Base-by-base conservation (phyloP, 2,797 vertebrate genomes). In the Notolepis coatsorum region DNA sequence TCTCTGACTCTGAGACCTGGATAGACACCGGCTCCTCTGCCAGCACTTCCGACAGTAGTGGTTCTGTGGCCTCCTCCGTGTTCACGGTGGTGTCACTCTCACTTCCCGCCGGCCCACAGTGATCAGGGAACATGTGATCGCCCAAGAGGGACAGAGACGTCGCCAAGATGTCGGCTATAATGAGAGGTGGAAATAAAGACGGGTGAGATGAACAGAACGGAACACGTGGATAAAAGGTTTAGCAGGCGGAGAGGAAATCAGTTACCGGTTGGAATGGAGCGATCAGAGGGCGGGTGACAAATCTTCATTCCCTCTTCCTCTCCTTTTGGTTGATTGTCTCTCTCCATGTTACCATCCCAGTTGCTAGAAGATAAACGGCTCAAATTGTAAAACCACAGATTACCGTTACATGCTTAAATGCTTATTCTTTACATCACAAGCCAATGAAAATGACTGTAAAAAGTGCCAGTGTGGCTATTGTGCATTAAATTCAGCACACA, bases 341-440 rank as follows among this genome's bases (percentile, higher is more conserved):
- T 82, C 67, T 92, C 90, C 91, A 92, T 92, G 78, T 87, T 89
- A 90, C 79, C 92, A 93, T 92, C 68, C 80, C 88, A 92, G 59
- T 84, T 37, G 52, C 91, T 90, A 43, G 5, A 55, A 30, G 33
- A 27, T 2, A 33, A 52, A 49, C 46, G 21, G 21, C 23, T 5
- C 28, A 0, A 42, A 42, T 20, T n/a, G n/a, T n/a, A n/a, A n/a
- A n/a, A n/a, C n/a, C n/a, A n/a, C n/a, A n/a, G n/a, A n/a, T n/a
- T n/a, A n/a, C n/a, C n/a, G n/a, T n/a, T n/a, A n/a, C n/a, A n/a
- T n/a, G n/a, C n/a, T n/a, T n/a, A n/a, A n/a, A n/a, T n/a, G n/a
- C n/a, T n/a, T n/a, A n/a, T n/a, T n/a, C n/a, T n/a, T n/a, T n/a
- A n/a, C n/a, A n/a, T n/a, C n/a, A n/a, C n/a, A n/a, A n/a, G n/a